phyloP scores from a whole-genome alignment of 2,888 invertebrate genomes.

The Dioctria linearis region DNA sequence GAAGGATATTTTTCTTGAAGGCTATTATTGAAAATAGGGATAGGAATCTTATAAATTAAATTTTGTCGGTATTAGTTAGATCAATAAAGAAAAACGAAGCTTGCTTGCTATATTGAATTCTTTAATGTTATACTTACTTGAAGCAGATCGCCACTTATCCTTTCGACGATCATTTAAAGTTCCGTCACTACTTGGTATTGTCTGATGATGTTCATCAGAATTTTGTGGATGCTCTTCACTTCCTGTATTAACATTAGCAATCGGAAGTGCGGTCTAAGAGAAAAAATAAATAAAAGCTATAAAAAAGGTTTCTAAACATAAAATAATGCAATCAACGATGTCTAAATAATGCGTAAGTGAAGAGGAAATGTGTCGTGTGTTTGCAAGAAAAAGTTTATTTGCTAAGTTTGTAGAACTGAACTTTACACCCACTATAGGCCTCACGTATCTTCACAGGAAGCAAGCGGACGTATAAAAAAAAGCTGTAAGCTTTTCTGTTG shows the following conservation, averaged over 20 bases:
- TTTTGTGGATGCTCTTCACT: conserved; percentile 66
- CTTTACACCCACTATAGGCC: too few species aligned
- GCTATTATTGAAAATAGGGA: conserved; percentile 44
- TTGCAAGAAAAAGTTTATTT: too few species aligned
- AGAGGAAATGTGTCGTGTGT: too few species aligned
- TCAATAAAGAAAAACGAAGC: too few species aligned
- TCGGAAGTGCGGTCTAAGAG: conserved; percentile 65
- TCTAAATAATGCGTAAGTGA: too few species aligned
- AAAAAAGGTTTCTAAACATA: background rate
- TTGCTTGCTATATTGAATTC: too few species aligned
- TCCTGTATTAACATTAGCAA: conserved; percentile 62
- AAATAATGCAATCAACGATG: too few species aligned
- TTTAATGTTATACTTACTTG: conserved; percentile 61
- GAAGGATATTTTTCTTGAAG: conserved; percentile 59
- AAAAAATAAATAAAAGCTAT: background rate
- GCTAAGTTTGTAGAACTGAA: too few species aligned
- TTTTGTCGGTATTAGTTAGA: background rate
- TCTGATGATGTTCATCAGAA: conserved; percentile 60
- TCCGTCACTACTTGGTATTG: conserved; percentile 57
- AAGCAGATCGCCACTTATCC: conserved; percentile 70
- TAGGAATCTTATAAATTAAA: background rate
- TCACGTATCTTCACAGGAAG: too few species aligned
- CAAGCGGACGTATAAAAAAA: too few species aligned
- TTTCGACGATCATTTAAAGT: conserved; percentile 67
- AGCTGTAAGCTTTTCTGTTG: too few species aligned